Evolutionary conservation across 2,888 invertebrate species (phyloP).

Genomic region (Cremastobaeus sp.): DNA sequence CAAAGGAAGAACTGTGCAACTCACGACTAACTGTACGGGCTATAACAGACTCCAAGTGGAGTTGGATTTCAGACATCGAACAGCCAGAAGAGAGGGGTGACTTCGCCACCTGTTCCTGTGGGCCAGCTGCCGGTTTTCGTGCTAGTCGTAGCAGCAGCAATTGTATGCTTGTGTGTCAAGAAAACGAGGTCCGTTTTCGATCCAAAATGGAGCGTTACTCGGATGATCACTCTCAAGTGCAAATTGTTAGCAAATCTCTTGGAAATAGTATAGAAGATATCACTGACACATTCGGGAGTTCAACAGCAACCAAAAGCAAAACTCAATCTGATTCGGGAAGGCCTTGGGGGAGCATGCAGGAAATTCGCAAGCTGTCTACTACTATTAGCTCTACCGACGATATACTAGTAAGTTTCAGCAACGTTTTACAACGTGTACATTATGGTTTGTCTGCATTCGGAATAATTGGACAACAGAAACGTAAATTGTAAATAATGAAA

Average conservation of each 20-base stretch:
- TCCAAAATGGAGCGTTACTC: conserved; percentile 35
- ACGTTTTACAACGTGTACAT: too few relatives aligned
- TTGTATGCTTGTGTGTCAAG: conserved; percentile 50
- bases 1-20: conserved; percentile 63
- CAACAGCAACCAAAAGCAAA: conserved; percentile 64
- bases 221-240: conserved; percentile 17
- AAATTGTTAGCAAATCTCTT: conserved; percentile 40
- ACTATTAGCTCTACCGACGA: neutral
- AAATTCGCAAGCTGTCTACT: conserved; percentile 75
- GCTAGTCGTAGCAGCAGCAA: conserved; percentile 39
- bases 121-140: conserved; percentile 62
- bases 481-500: too few relatives aligned
- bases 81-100: conserved; percentile 55
- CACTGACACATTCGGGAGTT: conserved; percentile 65
- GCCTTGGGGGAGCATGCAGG: conserved; percentile 84
- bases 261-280: conserved; percentile 75
- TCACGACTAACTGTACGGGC: conserved; percentile 83
- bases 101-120: conserved; percentile 64
- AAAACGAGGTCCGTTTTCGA: conserved; percentile 25
- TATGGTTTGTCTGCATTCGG: too few relatives aligned
- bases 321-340: conserved; percentile 65
- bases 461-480: too few relatives aligned
- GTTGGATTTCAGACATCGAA: conserved; percentile 48
- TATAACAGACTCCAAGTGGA: conserved; percentile 81
- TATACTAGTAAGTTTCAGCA: conserved; percentile 18